These are phyloP conservation scores for Indicator indicator DNA, from an alignment of 2,113 vertebrate genomes.

Conservation along the genomic window DNA sequence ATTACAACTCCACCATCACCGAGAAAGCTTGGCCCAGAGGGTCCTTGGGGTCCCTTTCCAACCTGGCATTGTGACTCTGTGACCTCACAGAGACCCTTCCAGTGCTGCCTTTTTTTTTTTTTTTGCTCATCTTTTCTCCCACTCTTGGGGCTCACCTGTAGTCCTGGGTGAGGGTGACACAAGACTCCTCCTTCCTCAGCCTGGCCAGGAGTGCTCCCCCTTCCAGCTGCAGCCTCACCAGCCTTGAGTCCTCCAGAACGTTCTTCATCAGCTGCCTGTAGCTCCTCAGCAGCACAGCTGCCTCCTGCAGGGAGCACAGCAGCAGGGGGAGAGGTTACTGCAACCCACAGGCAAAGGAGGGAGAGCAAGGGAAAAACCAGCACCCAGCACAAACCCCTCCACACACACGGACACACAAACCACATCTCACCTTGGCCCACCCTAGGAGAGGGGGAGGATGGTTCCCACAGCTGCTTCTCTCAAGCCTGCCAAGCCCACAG, in stretches of 20 bases:
- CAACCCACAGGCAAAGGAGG: not conserved
- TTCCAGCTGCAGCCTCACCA: slow-evolving; percentile 87
- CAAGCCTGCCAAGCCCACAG: not conserved
- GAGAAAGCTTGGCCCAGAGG: too few relatives aligned
- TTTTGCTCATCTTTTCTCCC: not conserved
- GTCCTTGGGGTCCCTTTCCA: too few relatives aligned
- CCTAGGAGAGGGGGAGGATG: not conserved
- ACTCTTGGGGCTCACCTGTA: slow-evolving; percentile 39
- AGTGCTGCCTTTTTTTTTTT: not conserved
- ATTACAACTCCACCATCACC: too few relatives aligned
- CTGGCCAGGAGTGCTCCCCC: slow-evolving; percentile 84
- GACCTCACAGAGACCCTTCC: not conserved
- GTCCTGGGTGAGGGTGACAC: slow-evolving; percentile 76
- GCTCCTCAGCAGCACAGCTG: slow-evolving; percentile 73
- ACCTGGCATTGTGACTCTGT: too few relatives aligned
- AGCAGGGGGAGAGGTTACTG: not conserved
- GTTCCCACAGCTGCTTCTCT: not conserved
- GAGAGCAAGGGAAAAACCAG: not conserved
- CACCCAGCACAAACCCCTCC: not conserved
- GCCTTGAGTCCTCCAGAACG: slow-evolving; percentile 81
- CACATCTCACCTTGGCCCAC: not conserved
- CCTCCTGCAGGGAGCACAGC: slow-evolving; percentile 77
- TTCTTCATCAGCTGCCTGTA: slow-evolving; percentile 82
- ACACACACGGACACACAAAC: not conserved
- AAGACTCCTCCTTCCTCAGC: slow-evolving; percentile 83